Percentiles rank a stretch among this genome's conserved stretches.
Evolutionary conservation across 2,113 vertebrate species (phyloP).

Genomic region (Chaenocephalus aceratus): DNA sequence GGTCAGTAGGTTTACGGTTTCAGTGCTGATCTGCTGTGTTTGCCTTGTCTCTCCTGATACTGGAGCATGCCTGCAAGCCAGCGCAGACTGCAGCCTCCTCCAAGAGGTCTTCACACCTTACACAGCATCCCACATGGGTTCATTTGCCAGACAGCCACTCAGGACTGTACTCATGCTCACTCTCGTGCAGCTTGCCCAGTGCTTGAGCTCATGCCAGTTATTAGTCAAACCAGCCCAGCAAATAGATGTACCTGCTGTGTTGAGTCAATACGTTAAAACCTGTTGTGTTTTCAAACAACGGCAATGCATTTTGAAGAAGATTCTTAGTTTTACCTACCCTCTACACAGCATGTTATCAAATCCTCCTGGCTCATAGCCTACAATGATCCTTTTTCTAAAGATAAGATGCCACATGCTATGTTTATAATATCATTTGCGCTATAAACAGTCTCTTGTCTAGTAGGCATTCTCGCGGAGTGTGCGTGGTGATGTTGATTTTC

Average conservation of each 20-base stretch:
- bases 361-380: conserved; percentile 15
- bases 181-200: conserved; percentile 24
- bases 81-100: conserved; percentile 41
- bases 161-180: conserved; percentile 38
- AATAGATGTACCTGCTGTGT: conserved; percentile 36
- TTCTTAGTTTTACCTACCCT: not conserved
- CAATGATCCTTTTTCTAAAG: conserved; percentile 62
- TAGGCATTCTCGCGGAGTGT: conserved; percentile 44
- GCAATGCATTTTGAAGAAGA: conserved; percentile 1
- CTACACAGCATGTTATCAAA: not conserved
- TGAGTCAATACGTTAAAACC: conserved; percentile 46
- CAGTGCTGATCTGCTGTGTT: conserved; percentile 63
- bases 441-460: conserved; percentile 66
- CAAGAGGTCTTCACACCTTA: conserved; percentile 66
- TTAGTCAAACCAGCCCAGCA: not conserved
- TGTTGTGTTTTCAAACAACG: conserved; percentile 35
- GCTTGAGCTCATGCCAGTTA: conserved; percentile 36
- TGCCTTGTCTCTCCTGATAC: conserved; percentile 68
- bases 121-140: conserved; percentile 48
- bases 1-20: conserved; percentile 79
- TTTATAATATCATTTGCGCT: conserved; percentile 65
- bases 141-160: conserved; percentile 49
- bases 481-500: conserved; percentile 56
- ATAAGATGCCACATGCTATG: conserved; percentile 54
- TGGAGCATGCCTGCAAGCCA: conserved; percentile 47